These are phyloP conservation scores for Melanargia galathea DNA, from an alignment of 2,888 invertebrate genomes.

Conservation along the genomic window DNA sequence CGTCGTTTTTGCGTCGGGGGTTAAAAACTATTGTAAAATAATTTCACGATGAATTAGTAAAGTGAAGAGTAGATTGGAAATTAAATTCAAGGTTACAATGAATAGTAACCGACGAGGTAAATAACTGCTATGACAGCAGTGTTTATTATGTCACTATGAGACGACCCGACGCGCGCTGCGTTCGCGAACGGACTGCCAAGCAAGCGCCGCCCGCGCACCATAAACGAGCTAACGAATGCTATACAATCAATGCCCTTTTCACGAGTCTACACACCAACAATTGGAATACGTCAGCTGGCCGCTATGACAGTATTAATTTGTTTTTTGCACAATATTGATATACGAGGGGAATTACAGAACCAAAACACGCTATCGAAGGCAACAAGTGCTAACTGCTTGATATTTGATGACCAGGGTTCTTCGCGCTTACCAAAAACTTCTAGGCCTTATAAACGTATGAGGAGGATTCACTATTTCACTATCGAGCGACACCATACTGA, in stretches of 20 bases:
- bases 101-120: conserved; percentile 14
- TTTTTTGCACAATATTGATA: background rate
- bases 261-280: conserved; percentile 29
- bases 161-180: conserved; percentile 64
- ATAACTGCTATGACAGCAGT: conserved; percentile 35
- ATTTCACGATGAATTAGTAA: conserved; percentile 1
- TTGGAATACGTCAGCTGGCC: conserved; percentile 20
- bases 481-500: conserved; percentile 29
- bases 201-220: conserved; percentile 56
- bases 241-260: conserved; percentile 37
- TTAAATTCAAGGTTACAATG: conserved; percentile 18
- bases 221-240: conserved; percentile 56
- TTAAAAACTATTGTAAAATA: conserved; percentile 4
- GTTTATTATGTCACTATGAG: conserved; percentile 45
- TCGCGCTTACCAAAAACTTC: conserved; percentile 22
- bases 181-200: conserved; percentile 68
- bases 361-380: background rate
- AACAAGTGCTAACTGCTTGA: background rate
- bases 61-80: conserved; percentile 2
- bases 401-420: conserved; percentile 5
- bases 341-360: conserved; percentile 7
- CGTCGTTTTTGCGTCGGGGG: too few species aligned
- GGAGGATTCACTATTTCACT: conserved; percentile 29
- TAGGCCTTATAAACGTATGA: conserved; percentile 23
- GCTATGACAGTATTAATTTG: conserved; percentile 13